Evolutionary conservation across 2,888 invertebrate species (phyloP).

Genomic region (Stenurella melanura): DNA sequence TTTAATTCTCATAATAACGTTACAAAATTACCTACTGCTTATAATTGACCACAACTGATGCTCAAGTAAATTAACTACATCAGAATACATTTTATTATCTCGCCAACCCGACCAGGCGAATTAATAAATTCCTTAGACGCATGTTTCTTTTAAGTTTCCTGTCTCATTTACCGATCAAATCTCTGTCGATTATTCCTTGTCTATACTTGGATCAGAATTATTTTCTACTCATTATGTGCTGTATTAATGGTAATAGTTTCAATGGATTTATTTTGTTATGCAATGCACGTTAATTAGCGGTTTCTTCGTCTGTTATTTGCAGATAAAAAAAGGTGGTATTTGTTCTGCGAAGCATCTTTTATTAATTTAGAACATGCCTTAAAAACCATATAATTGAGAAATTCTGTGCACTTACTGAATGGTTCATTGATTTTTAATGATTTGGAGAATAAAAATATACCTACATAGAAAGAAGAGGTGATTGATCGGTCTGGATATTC

Average conservation of each 20-base stretch:
- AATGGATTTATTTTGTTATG: constrained; percentile 5
- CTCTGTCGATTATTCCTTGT: constrained; percentile 50
- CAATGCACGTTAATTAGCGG: constrained; percentile 14
- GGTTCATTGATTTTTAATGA: constrained; percentile 3
- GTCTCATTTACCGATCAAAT: constrained; percentile 53
- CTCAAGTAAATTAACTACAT: not conserved
- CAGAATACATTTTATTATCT: not conserved
- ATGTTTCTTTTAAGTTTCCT: constrained; percentile 35
- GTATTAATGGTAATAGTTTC: constrained; percentile 18
- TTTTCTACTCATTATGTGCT: constrained; percentile 22
- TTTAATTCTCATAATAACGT: too few species aligned
- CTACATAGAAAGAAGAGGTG: not conserved
- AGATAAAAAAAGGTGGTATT: constrained; percentile 7
- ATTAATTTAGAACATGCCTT: constrained; percentile 16
- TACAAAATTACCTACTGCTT: too few species aligned
- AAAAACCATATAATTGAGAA: not conserved
- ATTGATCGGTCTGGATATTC: not conserved
- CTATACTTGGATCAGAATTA: constrained; percentile 22
- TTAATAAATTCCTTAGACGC: constrained; percentile 14
- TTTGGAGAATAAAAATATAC: not conserved
- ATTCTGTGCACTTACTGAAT: not conserved
- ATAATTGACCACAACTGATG: too few species aligned
- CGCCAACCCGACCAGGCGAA: constrained; percentile 11
- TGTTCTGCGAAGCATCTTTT: not conserved
- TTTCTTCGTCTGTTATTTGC: constrained; percentile 18